Percentiles rank a stretch among this genome's conserved stretches.
These are phyloP conservation scores for Carettochelys insculpta DNA, from an alignment of 2,113 vertebrate genomes.

Conservation along the genomic window DNA sequence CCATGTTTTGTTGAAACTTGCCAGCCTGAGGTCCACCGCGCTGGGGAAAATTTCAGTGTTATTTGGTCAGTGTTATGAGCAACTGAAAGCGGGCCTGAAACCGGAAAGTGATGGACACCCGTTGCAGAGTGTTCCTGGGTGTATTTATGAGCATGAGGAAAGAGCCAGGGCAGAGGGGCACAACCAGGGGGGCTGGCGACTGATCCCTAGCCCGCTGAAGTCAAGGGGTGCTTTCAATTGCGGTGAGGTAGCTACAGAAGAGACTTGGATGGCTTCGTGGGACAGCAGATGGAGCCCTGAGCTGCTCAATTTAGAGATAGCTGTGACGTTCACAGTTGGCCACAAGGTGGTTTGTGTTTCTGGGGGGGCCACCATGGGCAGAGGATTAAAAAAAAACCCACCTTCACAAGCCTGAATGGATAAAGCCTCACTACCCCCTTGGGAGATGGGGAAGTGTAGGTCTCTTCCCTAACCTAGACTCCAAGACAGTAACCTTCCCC, in stretches of 20 bases:
- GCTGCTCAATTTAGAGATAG: too few relatives aligned
- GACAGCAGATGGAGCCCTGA: too few relatives aligned
- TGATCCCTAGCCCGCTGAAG: background rate
- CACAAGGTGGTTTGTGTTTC: background rate
- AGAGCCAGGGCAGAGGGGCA: too few relatives aligned
- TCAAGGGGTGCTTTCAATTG: too few relatives aligned
- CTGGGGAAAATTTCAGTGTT: background rate
- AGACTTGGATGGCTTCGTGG: too few relatives aligned
- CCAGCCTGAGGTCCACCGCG: background rate
- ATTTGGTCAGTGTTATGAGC: background rate
- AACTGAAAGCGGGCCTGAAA: background rate
- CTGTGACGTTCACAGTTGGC: background rate
- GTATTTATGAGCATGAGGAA: too few relatives aligned
- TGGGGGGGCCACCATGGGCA: background rate
- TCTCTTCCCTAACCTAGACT: background rate
- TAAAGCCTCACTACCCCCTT: background rate
- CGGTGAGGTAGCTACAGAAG: too few relatives aligned
- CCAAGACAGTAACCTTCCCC: background rate
- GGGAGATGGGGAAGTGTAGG: fast-evolving
- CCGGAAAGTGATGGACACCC: background rate
- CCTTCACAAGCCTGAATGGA: background rate
- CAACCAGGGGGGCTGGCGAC: too few relatives aligned
- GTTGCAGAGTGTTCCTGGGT: background rate
- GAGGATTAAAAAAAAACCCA: background rate
- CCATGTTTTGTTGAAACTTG: background rate